A percentile compares a stretch with the other conserved stretches of the same genome.
These are phyloP conservation scores for Ypsolopha sequella DNA, from an alignment of 2,888 invertebrate species.

Conservation along the genomic window DNA sequence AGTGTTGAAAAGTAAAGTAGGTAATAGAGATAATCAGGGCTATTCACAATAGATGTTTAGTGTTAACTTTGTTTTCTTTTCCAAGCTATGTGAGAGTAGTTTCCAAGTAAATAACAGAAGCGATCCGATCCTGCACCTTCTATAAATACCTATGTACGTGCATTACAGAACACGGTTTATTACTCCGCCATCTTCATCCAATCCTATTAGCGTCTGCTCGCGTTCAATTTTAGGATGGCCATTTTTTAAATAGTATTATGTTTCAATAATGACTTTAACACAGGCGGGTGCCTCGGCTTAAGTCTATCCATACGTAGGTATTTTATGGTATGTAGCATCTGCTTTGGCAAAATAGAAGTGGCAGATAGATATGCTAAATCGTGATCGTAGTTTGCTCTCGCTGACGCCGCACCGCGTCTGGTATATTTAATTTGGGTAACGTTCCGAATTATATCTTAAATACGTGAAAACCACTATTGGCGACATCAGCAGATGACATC, in stretches of 20 bases:
- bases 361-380: conserved; percentile 55
- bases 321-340: conserved; percentile 21
- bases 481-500: too few species aligned
- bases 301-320: conserved; percentile 21
- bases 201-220: conserved; percentile 63
- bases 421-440: conserved; percentile 10
- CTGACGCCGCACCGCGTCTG: conserved; percentile 55
- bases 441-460: too few species aligned
- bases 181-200: conserved; percentile 64
- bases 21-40: neutral
- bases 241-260: conserved; percentile 62
- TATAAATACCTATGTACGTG: conserved; percentile 41
- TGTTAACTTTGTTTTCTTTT: neutral
- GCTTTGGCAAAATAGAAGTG: conserved; percentile 23
- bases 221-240: conserved; percentile 54
- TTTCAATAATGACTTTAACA: conserved; percentile 60
- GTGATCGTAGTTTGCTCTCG: conserved; percentile 18
- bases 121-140: conserved; percentile 36
- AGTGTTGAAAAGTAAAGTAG: conserved; percentile 7
- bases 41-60: neutral
- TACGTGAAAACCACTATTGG: too few species aligned
- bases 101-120: conserved; percentile 46
- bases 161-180: conserved; percentile 67
- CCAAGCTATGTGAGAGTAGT: conserved; percentile 37
- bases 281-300: conserved; percentile 35